phyloP scores from a whole-genome alignment of 2,888 invertebrate genomes.

The Sericinus montela region DNA sequence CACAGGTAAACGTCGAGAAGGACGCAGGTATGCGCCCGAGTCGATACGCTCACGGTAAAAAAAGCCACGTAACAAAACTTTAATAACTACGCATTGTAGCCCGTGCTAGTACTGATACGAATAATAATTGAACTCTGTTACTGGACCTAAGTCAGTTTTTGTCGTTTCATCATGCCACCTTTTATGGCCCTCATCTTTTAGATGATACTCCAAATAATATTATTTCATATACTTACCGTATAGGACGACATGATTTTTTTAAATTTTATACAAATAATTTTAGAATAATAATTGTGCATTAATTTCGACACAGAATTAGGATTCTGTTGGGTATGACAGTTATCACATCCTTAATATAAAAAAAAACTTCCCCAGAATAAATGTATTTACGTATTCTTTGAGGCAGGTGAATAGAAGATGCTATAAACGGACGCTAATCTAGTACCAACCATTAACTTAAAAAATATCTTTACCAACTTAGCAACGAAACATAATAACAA shows the following conservation, averaged over 20 bases:
- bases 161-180: constrained; percentile 22
- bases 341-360: too few species aligned
- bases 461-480: background rate
- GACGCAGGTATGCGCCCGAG: constrained; percentile 61
- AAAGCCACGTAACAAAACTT: constrained; percentile 60
- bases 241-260: background rate
- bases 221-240: constrained; percentile 2
- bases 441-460: constrained; percentile 8
- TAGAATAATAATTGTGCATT: too few species aligned
- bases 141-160: constrained; percentile 32
- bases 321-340: too few species aligned
- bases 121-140: constrained; percentile 36
- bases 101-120: constrained; percentile 33
- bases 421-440: background rate
- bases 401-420: background rate
- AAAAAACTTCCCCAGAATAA: too few species aligned
- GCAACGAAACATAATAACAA: constrained; percentile 1
- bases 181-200: constrained; percentile 26
- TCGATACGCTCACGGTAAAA: constrained; percentile 39
- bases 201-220: constrained; percentile 25
- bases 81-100: constrained; percentile 60
- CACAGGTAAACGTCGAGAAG: constrained; percentile 63
- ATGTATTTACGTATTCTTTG: background rate
- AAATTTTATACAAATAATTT: too few species aligned
- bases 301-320: too few species aligned